Percentiles rank a stretch among this genome's conserved stretches.
These are phyloP conservation scores for Fopius arisanus DNA, from an alignment of 1,140 invertebrate genomes.

Conservation along the genomic window DNA sequence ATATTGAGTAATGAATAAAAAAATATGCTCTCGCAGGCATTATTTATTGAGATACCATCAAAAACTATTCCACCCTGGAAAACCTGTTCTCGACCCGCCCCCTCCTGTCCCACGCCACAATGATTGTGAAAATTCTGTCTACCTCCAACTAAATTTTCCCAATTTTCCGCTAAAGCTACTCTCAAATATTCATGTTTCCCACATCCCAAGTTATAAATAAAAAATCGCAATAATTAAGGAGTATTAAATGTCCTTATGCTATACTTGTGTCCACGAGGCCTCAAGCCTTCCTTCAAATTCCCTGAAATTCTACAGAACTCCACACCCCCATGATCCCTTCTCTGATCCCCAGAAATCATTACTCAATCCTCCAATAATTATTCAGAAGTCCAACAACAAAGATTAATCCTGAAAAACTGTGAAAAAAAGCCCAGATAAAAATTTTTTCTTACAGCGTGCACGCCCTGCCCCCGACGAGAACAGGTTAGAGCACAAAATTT, in stretches of 20 bases:
- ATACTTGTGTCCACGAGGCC: neutral
- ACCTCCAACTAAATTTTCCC: neutral
- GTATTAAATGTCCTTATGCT: neutral
- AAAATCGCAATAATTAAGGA: neutral
- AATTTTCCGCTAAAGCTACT: neutral
- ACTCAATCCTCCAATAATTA: neutral
- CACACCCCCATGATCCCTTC: neutral
- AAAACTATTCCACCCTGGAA: neutral
- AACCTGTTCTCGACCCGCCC: neutral
- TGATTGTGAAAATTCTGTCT: neutral
- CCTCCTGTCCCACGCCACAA: neutral
- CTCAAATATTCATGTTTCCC: neutral
- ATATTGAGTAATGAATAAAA: neutral
- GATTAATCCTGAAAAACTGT: neutral
- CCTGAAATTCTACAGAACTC: neutral
- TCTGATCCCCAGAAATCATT: neutral
- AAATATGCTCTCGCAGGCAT: no score
- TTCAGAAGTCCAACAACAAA: neutral
- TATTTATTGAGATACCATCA: neutral
- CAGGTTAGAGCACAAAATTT: slow-evolving; percentile 29
- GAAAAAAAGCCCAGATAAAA: neutral
- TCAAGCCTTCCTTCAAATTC: neutral
- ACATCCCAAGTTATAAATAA: neutral
- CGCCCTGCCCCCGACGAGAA: slow-evolving; percentile 25
- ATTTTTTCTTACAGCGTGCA: slow-evolving; percentile 14